phyloP scores from a whole-genome alignment of 2,113 vertebrate species.

The Heliornis fulica region DNA sequence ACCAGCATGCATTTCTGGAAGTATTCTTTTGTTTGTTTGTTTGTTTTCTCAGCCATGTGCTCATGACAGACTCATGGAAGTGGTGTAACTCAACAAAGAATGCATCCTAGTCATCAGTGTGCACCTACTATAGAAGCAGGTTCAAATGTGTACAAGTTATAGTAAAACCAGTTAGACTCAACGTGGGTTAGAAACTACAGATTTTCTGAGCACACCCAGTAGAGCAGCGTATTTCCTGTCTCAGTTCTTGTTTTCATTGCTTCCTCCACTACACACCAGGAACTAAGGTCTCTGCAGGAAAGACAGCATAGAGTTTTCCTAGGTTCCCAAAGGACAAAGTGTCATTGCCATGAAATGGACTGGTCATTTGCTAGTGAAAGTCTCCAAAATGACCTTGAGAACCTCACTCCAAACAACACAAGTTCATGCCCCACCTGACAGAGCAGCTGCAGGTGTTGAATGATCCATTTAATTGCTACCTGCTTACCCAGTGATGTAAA shows the following conservation, averaged over 20 bases:
- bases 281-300: background rate
- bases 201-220: background rate
- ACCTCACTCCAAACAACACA: background rate
- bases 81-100: background rate
- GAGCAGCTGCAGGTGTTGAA: background rate
- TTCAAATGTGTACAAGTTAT: background rate
- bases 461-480: background rate
- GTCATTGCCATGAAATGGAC: background rate
- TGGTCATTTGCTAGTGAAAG: background rate
- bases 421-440: background rate
- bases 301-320: background rate
- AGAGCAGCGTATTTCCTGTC: background rate
- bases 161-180: background rate
- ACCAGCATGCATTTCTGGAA: background rate
- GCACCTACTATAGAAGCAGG: background rate
- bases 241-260: background rate
- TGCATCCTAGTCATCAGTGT: background rate
- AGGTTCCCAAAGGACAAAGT: background rate
- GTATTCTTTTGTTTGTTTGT: too few relatives aligned
- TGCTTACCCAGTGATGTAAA: background rate
- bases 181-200: too few relatives aligned
- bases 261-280: background rate
- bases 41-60: background rate
- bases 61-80: background rate
- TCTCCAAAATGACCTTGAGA: background rate